Evolutionary conservation across 2,888 invertebrate genomes (phyloP).

Genomic region (Aphelenchoides bicaudatus): DNA sequence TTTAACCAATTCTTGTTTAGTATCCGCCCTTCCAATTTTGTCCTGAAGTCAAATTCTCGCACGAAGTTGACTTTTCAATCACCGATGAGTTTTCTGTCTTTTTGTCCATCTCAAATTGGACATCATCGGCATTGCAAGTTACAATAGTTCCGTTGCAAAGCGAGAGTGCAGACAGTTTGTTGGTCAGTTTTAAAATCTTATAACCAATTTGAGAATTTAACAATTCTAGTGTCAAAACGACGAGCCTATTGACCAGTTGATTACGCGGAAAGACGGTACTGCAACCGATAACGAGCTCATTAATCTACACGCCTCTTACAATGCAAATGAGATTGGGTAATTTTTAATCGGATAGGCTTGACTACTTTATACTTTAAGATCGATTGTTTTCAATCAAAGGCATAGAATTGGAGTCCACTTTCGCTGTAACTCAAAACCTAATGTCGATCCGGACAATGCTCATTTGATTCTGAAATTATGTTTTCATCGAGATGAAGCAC

Average conservation of each 20-base stretch:
- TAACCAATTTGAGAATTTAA: not conserved
- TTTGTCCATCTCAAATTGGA: constrained; percentile 14
- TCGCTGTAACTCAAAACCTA: constrained; percentile 24
- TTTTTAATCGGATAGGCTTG: not conserved
- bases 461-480: constrained; percentile 16
- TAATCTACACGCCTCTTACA: constrained; percentile 4
- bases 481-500: no score
- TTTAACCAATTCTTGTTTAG: not conserved
- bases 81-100: constrained; percentile 15
- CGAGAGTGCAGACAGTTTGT: not conserved
- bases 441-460: not conserved
- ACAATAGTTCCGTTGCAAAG: constrained; percentile 3
- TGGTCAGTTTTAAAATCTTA: not conserved
- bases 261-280: not conserved
- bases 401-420: constrained; percentile 42
- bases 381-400: constrained; percentile 41
- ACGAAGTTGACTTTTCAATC: constrained; percentile 5
- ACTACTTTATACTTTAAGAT: constrained; percentile 6
- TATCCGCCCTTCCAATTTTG: constrained; percentile 11
- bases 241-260: not conserved
- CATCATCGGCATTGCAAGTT: not conserved
- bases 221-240: not conserved
- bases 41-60: constrained; percentile 11
- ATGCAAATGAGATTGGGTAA: constrained; percentile 13
- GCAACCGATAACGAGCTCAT: not conserved